These are phyloP conservation scores for Solenopsis invicta DNA, from an alignment of 1,140 invertebrate genomes.

Conservation along the genomic window DNA sequence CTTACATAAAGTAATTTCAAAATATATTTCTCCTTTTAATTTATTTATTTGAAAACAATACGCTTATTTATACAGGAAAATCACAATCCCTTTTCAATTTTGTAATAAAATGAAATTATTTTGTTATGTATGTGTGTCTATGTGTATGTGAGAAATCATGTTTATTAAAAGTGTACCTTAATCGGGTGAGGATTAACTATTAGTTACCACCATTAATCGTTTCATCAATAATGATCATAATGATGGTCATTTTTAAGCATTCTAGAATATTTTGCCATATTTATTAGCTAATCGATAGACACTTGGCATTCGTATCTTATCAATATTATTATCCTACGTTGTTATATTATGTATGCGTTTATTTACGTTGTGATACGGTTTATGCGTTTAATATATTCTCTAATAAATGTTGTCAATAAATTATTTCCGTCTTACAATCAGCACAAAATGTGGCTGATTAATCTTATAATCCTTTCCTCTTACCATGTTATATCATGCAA, in stretches of 20 bases:
- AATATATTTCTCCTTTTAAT: background rate
- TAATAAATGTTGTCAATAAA: constrained; percentile 72
- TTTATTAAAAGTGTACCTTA: constrained; percentile 3
- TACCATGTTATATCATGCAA: background rate
- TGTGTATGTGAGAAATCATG: background rate
- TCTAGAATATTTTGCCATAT: background rate
- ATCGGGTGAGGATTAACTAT: constrained; percentile 14
- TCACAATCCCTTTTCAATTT: background rate
- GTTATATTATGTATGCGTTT: constrained; percentile 41
- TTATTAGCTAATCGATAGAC: constrained; percentile 9
- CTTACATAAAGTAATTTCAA: background rate
- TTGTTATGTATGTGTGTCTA: background rate
- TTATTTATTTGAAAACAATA: constrained; percentile 4
- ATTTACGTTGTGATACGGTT: constrained; percentile 46
- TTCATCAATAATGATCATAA: background rate
- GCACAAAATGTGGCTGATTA: background rate
- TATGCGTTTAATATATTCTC: constrained; percentile 70
- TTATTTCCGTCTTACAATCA: background rate
- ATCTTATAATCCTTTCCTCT: constrained; percentile 23
- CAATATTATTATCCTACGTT: constrained; percentile 31
- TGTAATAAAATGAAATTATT: constrained; percentile 9
- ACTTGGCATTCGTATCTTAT: background rate
- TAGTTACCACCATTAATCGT: background rate
- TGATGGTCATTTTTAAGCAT: constrained; percentile 2
- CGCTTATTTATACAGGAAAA: background rate